Conservation (phyloP, 2,888 invertebrate species). For the Sturmia bella region DNA sequence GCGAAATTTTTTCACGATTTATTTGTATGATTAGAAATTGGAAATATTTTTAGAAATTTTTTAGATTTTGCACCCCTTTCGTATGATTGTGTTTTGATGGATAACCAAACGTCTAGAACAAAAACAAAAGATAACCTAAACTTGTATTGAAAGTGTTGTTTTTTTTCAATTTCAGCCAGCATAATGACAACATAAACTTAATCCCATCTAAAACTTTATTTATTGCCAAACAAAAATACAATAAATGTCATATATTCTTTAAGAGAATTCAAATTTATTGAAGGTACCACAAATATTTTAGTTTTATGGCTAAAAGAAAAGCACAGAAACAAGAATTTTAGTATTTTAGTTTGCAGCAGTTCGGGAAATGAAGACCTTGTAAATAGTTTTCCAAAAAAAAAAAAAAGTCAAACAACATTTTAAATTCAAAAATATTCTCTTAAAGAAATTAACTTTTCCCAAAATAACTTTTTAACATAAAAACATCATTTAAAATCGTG, state of each 20-base stretch:
- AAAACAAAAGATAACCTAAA: background rate
- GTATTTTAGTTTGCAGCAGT: background rate
- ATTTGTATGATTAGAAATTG: too few relatives aligned
- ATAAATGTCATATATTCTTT: constrained; percentile 53
- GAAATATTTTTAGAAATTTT: too few relatives aligned
- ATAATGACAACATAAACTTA: constrained; percentile 28
- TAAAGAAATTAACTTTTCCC: constrained; percentile 2
- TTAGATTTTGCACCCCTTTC: too few relatives aligned
- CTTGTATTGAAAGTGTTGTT: background rate
- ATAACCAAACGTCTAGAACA: too few relatives aligned
- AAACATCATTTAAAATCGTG: constrained; percentile 13
- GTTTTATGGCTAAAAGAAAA: constrained; percentile 13
- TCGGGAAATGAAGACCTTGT: background rate
- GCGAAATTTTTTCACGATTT: too few relatives aligned
- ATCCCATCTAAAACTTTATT: constrained; percentile 1
- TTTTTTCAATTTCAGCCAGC: background rate
- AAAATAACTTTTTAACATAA: constrained; percentile 1
- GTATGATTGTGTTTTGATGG: too few relatives aligned
- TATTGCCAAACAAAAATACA: constrained; percentile 17
- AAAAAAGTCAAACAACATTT: background rate
- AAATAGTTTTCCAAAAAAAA: background rate
- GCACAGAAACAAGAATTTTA: background rate
- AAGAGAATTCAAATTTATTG: constrained; percentile 28
- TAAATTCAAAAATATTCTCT: background rate
- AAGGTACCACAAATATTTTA: constrained; percentile 27